These are phyloP conservation scores for Digitonthophagus gazella DNA, from an alignment of 2,888 invertebrate species.

Conservation along the genomic window DNA sequence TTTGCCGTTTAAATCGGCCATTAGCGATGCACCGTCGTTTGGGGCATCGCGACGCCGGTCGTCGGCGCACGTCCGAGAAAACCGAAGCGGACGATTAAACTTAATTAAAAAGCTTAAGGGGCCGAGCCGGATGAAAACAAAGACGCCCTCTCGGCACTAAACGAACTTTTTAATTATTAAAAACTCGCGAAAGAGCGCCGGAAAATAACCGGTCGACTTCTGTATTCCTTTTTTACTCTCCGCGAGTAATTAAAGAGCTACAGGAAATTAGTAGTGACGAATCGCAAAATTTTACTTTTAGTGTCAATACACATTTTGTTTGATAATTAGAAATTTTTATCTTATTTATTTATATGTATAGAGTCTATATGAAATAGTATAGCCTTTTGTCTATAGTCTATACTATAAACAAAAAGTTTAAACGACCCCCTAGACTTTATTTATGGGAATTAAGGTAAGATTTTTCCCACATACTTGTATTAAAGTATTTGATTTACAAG, in stretches of 20 bases:
- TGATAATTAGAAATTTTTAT: too few relatives aligned
- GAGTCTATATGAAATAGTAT: too few relatives aligned
- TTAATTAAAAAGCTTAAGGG: constrained; percentile 15
- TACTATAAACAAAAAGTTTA: too few relatives aligned
- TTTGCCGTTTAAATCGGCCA: not conserved
- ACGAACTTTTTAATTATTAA: constrained; percentile 17
- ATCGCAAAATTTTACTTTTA: not conserved
- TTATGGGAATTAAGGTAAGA: too few relatives aligned
- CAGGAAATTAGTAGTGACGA: not conserved
- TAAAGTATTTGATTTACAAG: too few relatives aligned
- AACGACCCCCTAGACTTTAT: too few relatives aligned
- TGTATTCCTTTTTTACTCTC: not conserved
- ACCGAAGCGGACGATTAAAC: constrained; percentile 9
- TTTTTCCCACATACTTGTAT: too few relatives aligned
- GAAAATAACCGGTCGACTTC: not conserved
- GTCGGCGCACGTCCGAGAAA: not conserved
- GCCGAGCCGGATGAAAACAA: constrained; percentile 10
- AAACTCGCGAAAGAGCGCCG: not conserved
- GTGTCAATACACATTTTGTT: too few relatives aligned
- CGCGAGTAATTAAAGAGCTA: not conserved
- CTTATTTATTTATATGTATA: too few relatives aligned
- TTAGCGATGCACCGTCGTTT: not conserved
- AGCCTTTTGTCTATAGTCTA: too few relatives aligned
- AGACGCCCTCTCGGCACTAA: constrained; percentile 1
- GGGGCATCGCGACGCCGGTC: not conserved